Evolutionary conservation across 2,797 vertebrate genomes (phyloP), one percentile per base, ranked within the genome.

Genomic region (Sylvia borin): DNA sequence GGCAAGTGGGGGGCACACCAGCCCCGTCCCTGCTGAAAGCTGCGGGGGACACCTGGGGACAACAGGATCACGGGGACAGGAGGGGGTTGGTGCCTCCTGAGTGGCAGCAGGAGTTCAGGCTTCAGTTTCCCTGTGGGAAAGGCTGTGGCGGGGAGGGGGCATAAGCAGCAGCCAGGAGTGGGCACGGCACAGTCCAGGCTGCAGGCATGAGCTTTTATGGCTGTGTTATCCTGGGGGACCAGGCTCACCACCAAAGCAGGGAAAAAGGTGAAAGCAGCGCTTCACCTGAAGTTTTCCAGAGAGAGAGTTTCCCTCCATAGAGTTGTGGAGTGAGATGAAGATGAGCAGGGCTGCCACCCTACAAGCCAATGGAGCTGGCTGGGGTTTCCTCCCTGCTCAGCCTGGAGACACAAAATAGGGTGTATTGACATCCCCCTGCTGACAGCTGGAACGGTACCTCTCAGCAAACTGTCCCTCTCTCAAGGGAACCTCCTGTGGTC

Each of bases 131-230:
- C 47, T 0, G 0, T 0, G 0, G 71, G 14, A 67, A 78, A 45
- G 5, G 55, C 27, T 1, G 0, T 5, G 22, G n/a, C 4, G 9
- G 15, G 27, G 27, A 62, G 26, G 7, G 26, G 10, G 13, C 0
- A 7, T 47, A 60, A 55, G 64, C n/a, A 43, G 68, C 43, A 71
- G 62, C 62, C 5, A 0, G 40, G 43, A 10, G 20, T 2, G 3
- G 58, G 34, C 64, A 10, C 25, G 19, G 71, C 36, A 16, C 13
- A 16, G 7, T 0, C 2, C 27, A 16, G 60, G 32, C 51, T 70
- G 51, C 1, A 3, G 53, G 61, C 21, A 3, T 6, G 13, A 51
- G 7, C 13, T 51, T 50, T 45, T 38, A 11, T 2, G 10, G 5
- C 4, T 10, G 29, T 11, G 6, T 29, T 36, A 10, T 24, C 70